A percentile compares a stretch with the other conserved stretches of the same genome.
Evolutionary conservation across 1,140 invertebrate species (phyloP).

Genomic region (Papilio polyxenes): DNA sequence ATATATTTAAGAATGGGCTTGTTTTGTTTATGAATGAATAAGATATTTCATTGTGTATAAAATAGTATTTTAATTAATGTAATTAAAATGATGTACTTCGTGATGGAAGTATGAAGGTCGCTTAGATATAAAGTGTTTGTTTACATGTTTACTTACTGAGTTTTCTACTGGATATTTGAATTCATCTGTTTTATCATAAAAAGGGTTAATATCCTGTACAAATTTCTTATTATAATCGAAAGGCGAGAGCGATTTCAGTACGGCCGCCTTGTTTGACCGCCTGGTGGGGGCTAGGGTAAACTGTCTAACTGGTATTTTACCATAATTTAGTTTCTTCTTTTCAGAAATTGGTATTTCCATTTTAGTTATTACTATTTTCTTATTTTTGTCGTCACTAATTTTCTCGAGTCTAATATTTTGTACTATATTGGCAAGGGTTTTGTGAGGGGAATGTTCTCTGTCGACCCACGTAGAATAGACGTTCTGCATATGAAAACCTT

Average conservation of each 20-base stretch:
- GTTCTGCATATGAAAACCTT: slow-evolving; percentile 1
- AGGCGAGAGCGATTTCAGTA: slow-evolving; percentile 7
- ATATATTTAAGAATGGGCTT: neutral
- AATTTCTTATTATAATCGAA: slow-evolving; percentile 34
- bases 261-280: neutral
- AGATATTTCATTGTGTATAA: neutral
- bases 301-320: neutral
- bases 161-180: slow-evolving; percentile 17
- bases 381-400: neutral
- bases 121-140: slow-evolving; percentile 3
- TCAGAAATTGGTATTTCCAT: slow-evolving; percentile 1
- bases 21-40: neutral
- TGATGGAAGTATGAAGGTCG: slow-evolving; percentile 60
- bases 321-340: neutral
- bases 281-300: neutral
- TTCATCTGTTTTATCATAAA: slow-evolving; percentile 22
- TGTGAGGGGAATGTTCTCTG: neutral
- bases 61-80: slow-evolving; percentile 37
- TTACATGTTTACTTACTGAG: slow-evolving; percentile 33
- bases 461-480: neutral
- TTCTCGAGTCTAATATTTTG: neutral
- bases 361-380: neutral
- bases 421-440: neutral
- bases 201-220: slow-evolving; percentile 2
- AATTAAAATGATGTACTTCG: slow-evolving; percentile 59